phyloP scores from a whole-genome alignment of 2,888 invertebrate genomes.

The Clanis bilineata region DNA sequence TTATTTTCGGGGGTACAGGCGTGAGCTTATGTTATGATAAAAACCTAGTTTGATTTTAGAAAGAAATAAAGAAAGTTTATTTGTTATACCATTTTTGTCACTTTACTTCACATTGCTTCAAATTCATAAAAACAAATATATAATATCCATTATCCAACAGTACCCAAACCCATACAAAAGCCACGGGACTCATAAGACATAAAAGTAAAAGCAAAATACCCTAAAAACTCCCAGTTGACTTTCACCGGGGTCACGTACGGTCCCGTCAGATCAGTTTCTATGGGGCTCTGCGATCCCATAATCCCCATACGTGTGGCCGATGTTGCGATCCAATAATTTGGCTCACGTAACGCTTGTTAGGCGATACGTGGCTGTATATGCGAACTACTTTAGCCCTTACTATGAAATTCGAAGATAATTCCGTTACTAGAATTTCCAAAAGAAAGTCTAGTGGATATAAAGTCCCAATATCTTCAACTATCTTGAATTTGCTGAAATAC shows the following conservation, averaged over 20 bases:
- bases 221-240: background rate
- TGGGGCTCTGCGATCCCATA: background rate
- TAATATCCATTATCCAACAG: background rate
- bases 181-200: background rate
- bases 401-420: background rate
- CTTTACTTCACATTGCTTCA: too few relatives aligned
- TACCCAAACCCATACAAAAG: background rate
- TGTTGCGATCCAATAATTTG: slow-evolving; percentile 38
- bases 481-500: too few relatives aligned
- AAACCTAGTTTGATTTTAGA: too few relatives aligned
- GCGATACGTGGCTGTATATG: slow-evolving; percentile 32
- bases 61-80: too few relatives aligned
- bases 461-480: too few relatives aligned
- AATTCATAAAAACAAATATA: too few relatives aligned
- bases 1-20: too few relatives aligned
- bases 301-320: slow-evolving; percentile 2
- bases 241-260: slow-evolving; percentile 3
- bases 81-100: too few relatives aligned
- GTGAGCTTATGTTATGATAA: too few relatives aligned
- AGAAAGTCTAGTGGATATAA: too few relatives aligned
- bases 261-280: slow-evolving; percentile 8
- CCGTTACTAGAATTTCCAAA: too few relatives aligned
- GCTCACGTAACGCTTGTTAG: slow-evolving; percentile 50
- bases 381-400: slow-evolving; percentile 19
- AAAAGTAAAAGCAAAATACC: slow-evolving; percentile 3